A percentile compares a stretch with the other conserved stretches of the same genome.
phyloP scores from a whole-genome alignment of 2,888 invertebrate species.

The Tanypteryx hageni region DNA sequence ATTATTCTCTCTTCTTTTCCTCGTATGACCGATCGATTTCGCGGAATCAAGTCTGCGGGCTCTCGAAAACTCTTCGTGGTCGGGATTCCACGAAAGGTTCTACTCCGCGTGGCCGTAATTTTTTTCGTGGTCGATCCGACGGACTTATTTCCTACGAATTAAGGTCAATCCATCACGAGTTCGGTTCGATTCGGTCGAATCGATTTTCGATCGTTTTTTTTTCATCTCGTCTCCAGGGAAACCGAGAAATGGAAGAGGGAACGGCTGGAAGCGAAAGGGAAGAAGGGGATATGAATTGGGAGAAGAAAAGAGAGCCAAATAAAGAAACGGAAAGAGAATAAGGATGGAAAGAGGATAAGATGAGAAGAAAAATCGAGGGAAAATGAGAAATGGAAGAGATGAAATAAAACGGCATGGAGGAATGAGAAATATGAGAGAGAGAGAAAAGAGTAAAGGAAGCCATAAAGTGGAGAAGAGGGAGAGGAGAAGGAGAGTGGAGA shows the following conservation, averaged over 20 bases:
- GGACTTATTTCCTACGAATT: background rate
- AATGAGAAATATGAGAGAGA: background rate
- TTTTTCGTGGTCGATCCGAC: too few species aligned
- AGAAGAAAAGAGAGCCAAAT: background rate
- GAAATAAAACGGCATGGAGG: background rate
- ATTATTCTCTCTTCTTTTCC: background rate
- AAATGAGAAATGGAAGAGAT: background rate
- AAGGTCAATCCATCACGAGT: background rate
- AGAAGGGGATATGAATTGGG: background rate
- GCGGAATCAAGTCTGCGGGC: background rate
- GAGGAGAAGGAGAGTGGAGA: background rate
- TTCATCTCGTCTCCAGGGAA: background rate
- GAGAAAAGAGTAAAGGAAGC: background rate
- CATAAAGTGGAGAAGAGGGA: background rate
- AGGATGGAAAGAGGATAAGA: background rate
- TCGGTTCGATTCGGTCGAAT: background rate
- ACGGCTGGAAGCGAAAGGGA: background rate
- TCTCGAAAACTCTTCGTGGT: background rate
- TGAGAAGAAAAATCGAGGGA: background rate
- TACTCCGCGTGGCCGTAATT: too few species aligned
- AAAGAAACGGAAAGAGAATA: background rate
- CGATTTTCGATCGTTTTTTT: background rate
- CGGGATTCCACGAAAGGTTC: too few species aligned
- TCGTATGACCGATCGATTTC: background rate
- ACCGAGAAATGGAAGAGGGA: background rate